Conservation (phyloP, 2,113 vertebrate species). For the Alethe castanea region DNA sequence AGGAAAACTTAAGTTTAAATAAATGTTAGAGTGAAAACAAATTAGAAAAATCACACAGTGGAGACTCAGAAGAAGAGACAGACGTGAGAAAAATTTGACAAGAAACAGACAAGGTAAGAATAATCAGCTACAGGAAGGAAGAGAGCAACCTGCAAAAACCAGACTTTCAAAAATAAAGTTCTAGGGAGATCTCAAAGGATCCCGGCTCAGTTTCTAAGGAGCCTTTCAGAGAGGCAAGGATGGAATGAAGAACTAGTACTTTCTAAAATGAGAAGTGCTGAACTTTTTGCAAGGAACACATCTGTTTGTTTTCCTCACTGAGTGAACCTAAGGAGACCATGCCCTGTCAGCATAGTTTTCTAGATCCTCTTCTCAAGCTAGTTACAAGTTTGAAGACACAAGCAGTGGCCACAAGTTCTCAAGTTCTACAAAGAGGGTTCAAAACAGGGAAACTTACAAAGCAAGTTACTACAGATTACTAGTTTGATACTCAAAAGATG, state of each 20-base stretch:
- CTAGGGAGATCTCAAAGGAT: neutral
- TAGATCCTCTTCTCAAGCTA: neutral
- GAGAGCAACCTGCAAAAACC: neutral
- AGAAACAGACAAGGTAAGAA: neutral
- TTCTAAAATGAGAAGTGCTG: neutral
- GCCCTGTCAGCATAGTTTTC: neutral
- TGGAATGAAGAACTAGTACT: neutral
- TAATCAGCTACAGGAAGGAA: neutral
- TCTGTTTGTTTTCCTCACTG: neutral
- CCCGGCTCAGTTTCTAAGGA: neutral
- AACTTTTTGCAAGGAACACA: neutral
- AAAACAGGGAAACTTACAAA: neutral
- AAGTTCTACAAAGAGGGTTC: neutral
- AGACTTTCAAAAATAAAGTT: neutral
- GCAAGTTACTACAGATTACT: neutral
- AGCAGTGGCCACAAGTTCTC: neutral
- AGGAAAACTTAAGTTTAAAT: neutral
- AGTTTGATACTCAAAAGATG: accelerated
- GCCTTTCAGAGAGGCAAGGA: neutral
- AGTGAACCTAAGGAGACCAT: neutral
- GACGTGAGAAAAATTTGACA: neutral
- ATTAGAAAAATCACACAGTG: neutral
- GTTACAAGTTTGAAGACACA: neutral
- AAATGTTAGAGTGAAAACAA: neutral
- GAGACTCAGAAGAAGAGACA: neutral